Evolutionary conservation across 2,113 vertebrate species (phyloP).

Genomic region (Mastomys coucha): DNA sequence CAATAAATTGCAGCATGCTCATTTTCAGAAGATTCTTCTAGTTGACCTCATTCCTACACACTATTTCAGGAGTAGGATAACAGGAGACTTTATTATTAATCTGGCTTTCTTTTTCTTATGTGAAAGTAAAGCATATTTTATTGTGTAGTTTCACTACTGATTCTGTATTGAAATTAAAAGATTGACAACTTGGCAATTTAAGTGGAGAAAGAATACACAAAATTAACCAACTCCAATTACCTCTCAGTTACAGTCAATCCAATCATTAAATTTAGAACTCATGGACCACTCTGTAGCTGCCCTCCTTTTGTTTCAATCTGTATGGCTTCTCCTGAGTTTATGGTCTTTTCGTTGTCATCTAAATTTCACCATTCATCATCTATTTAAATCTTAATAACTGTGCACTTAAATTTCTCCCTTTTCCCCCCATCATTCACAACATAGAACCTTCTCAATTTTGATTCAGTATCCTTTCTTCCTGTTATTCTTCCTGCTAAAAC

Average conservation of each 20-base stretch:
- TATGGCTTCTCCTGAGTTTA: not conserved
- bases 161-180: constrained; percentile 4
- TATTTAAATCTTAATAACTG: not conserved
- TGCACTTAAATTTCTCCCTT: not conserved
- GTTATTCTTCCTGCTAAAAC: not conserved
- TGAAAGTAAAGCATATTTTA: not conserved
- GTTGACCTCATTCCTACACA: constrained; percentile 25
- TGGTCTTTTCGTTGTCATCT: not conserved
- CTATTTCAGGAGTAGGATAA: constrained; percentile 45
- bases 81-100: not conserved
- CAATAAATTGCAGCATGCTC: constrained; percentile 45
- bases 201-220: not conserved
- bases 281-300: not conserved
- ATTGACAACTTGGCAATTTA: not conserved
- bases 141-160: not conserved
- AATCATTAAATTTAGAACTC: not conserved
- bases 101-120: not conserved
- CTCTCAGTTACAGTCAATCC: not conserved
- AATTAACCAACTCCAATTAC: not conserved
- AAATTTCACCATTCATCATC: not conserved
- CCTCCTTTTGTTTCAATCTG: not conserved
- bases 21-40: not conserved
- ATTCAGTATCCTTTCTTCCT: not conserved
- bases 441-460: not conserved
- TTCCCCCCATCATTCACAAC: not conserved